Base-by-base conservation (phyloP, 2,797 vertebrate species). In the Propithecus deckenii region DNA sequence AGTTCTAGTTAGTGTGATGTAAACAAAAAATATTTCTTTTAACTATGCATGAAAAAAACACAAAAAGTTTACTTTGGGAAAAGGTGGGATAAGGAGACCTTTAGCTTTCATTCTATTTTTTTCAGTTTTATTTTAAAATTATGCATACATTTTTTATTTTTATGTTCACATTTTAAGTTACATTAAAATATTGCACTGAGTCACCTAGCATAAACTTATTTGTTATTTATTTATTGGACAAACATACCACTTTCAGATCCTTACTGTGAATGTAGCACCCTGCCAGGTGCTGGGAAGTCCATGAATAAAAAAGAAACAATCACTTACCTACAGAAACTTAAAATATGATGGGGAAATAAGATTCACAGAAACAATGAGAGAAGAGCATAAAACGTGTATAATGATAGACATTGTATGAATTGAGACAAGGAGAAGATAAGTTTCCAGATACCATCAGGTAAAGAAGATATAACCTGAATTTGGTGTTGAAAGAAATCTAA, bases 81-180 rank as follows among this genome's bases (percentile, higher is more conserved):
- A 50, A 38, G 32, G 50, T 28, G 50, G 7, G 23, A 20, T 78
- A 84, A 69, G 5, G 28, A 90, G 8, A 57, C 2, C 35, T 69
- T n/a, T 50, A 30, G 15, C 55, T 80, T 90, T 79, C 10, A 52
- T 88, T 59, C 11, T 25, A 30, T 61, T 63, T 71, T 72, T 78
- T 15, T n/a, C 1, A 65, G 41, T 67, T 84, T 86, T 90, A 69
- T 59, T 92, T 95, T 71, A 65, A 78, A 94, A 76, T 1, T 5
- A 63, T 48, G 22, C 6, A 52, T 1, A 30, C 4, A 30, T 59
- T 92, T 87, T 23, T 38, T 11, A 57, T 10, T 86, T 76, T 63
- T 86, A 65, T 93, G 38, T 52, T 84, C 69, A 74, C 67, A 93
- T 35, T 96, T 84, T 84, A 94, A 84, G n/a, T 92, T 81, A 28